These are phyloP conservation scores for Stenodema calcarata DNA, from an alignment of 2,888 invertebrate genomes.

Conservation along the genomic window DNA sequence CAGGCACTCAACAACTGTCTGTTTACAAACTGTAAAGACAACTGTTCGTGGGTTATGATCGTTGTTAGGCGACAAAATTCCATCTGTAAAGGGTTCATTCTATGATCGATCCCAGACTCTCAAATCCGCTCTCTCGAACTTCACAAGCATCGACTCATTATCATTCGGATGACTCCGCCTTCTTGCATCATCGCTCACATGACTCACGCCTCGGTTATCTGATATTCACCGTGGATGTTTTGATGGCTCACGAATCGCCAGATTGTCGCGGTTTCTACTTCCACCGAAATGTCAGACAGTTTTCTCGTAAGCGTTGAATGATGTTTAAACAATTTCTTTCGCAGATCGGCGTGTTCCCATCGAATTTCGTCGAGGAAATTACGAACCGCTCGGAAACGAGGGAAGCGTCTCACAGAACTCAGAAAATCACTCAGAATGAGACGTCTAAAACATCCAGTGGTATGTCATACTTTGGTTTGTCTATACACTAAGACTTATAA, in stretches of 20 bases:
- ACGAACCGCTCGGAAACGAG: slow-evolving; percentile 54
- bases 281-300: background rate
- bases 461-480: background rate
- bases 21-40: no score
- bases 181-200: background rate
- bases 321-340: slow-evolving; percentile 29
- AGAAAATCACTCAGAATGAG: slow-evolving; percentile 52
- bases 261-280: background rate
- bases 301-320: background rate
- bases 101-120: background rate
- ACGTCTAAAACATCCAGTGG: slow-evolving; percentile 46
- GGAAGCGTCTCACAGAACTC: slow-evolving; percentile 52
- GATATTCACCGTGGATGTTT: background rate
- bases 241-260: background rate
- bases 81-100: background rate
- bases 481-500: no score
- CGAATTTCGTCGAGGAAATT: slow-evolving; percentile 83
- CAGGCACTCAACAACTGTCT: no score
- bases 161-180: background rate
- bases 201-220: background rate
- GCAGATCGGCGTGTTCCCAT: slow-evolving; percentile 87
- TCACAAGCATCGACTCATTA: background rate
- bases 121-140: background rate
- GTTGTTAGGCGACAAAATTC: background rate
- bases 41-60: no score